phyloP scores from a whole-genome alignment of 2,888 invertebrate genomes.

The Lasioglossum figueresi region DNA sequence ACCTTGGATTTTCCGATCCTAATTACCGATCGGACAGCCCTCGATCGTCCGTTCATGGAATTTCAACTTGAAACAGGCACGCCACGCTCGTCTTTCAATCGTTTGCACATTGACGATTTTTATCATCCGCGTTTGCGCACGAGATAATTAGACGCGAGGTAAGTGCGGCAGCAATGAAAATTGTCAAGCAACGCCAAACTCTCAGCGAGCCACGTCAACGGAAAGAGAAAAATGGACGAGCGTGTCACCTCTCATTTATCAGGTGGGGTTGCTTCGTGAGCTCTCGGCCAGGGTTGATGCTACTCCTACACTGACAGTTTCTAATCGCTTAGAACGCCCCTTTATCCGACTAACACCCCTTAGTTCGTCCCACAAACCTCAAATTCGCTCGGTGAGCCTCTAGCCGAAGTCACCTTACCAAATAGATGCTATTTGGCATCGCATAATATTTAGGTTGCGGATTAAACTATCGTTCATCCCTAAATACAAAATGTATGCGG shows the following conservation, averaged over 20 bases:
- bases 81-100: background rate
- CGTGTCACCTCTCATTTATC: background rate
- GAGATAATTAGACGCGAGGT: background rate
- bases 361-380: background rate
- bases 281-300: background rate
- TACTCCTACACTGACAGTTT: constrained; percentile 4
- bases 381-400: background rate
- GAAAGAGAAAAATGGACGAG: background rate
- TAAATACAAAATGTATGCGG: background rate
- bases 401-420: background rate
- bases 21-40: constrained; percentile 52
- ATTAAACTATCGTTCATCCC: background rate
- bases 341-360: background rate
- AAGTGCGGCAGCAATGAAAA: background rate
- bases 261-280: background rate
- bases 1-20: constrained; percentile 60
- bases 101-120: background rate
- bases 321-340: constrained; percentile 5
- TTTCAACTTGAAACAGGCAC: background rate
- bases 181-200: background rate
- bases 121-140: background rate
- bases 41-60: background rate
- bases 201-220: background rate
- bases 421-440: background rate
- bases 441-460: background rate